phyloP scores from a whole-genome alignment of 2,888 invertebrate species.

The Zhengitettix transpicula region DNA sequence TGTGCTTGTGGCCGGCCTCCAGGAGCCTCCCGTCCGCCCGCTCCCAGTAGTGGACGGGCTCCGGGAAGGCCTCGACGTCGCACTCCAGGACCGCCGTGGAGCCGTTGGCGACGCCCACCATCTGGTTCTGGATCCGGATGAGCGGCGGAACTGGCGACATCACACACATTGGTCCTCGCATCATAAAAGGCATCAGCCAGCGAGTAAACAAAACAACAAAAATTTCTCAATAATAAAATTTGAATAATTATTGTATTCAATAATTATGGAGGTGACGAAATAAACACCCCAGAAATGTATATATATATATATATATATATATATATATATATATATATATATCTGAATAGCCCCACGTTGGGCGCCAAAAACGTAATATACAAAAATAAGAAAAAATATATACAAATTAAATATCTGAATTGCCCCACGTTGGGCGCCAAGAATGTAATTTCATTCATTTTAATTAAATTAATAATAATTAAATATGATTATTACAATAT shows the following conservation, averaged over 20 bases:
- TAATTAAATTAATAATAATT: no score
- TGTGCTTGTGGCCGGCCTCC: constrained; percentile 46
- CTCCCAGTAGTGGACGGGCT: constrained; percentile 75
- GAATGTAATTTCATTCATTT: no score
- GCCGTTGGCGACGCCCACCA: constrained; percentile 53
- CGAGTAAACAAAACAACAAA: neutral
- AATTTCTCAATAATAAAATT: neutral
- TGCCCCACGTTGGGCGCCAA: no score
- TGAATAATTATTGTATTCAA: neutral
- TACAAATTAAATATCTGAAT: no score
- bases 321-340: neutral
- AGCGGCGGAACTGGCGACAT: constrained; percentile 82
- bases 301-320: neutral
- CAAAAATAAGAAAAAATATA: neutral
- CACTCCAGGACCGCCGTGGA: constrained; percentile 58
- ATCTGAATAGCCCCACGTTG: no score
- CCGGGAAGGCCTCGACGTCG: constrained; percentile 76
- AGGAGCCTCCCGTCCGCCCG: constrained; percentile 55
- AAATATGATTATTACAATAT: no score
- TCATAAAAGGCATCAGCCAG: neutral
- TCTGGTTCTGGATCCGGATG: constrained; percentile 60
- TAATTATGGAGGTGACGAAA: neutral
- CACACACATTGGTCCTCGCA: constrained; percentile 18
- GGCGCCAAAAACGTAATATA: neutral
- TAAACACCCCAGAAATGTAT: neutral